phyloP scores from a whole-genome alignment of 2,113 vertebrate genomes.

The Peromyscus polionotus region DNA sequence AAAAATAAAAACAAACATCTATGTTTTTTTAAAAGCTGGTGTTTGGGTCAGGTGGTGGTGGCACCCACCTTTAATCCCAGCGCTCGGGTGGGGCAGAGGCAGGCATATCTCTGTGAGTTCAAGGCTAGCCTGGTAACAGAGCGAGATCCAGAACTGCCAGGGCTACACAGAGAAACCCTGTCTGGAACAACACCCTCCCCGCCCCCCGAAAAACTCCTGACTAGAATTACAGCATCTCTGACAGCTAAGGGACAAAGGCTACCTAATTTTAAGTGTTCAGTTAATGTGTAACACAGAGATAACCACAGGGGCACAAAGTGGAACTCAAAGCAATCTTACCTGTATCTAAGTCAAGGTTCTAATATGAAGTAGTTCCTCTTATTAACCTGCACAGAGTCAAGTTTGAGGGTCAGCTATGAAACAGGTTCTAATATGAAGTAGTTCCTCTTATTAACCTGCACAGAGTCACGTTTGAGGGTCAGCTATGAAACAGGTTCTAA shows the following conservation, averaged over 20 bases:
- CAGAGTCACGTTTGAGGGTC: neutral
- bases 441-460: constrained; percentile 12
- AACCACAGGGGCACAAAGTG: neutral
- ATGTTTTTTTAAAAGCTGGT: neutral
- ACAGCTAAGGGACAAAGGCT: constrained; percentile 61
- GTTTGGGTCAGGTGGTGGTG: too few species aligned
- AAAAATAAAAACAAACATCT: constrained; percentile 36
- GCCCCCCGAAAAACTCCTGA: neutral
- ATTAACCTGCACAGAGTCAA: constrained; percentile 28
- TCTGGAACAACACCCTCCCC: neutral
- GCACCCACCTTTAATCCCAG: neutral
- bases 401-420: neutral
- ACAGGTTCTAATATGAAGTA: neutral
- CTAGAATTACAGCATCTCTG: constrained; percentile 14
- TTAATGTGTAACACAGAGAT: constrained; percentile 74
- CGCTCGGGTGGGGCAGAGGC: neutral
- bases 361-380: constrained; percentile 12
- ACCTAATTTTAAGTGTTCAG: constrained; percentile 39
- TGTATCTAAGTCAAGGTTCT: neutral
- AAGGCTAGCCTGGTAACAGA: neutral
- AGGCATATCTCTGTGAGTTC: neutral
- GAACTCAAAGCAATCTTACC: constrained; percentile 51
- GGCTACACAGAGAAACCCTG: neutral
- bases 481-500: neutral
- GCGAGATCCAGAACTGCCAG: neutral